Percentiles rank a stretch among this genome's conserved stretches.
phyloP scores from a whole-genome alignment of 2,113 vertebrate genomes.

The Origma solitaria region DNA sequence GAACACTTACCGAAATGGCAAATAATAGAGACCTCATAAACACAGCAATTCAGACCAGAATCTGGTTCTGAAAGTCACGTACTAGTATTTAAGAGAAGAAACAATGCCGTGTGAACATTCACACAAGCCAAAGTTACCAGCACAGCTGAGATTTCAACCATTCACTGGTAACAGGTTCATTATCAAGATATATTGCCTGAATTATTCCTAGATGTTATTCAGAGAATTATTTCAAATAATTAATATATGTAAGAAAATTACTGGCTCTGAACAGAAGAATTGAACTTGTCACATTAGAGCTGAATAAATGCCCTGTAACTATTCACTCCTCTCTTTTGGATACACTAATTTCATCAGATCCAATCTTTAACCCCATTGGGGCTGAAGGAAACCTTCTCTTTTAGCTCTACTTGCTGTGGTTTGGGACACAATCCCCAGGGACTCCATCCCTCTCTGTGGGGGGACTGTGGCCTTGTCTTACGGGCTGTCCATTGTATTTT shows the following conservation, averaged over 20 bases:
- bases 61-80: constrained; percentile 59
- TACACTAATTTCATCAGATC: constrained; percentile 16
- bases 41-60: constrained; percentile 17
- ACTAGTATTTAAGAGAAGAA: constrained; percentile 39
- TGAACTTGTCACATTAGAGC: constrained; percentile 43
- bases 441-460: not conserved
- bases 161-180: constrained; percentile 10
- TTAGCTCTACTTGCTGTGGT: not conserved
- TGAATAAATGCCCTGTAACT: constrained; percentile 37
- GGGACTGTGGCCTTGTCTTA: not conserved
- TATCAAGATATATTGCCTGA: constrained; percentile 57
- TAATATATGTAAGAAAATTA: constrained; percentile 59
- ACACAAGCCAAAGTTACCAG: constrained; percentile 31
- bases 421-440: not conserved
- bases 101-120: constrained; percentile 45
- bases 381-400: not conserved
- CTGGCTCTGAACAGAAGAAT: constrained; percentile 47
- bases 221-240: constrained; percentile 61
- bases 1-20: not conserved
- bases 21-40: constrained; percentile 39
- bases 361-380: constrained; percentile 18
- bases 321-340: constrained; percentile 32
- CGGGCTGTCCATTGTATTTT: not conserved
- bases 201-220: constrained; percentile 55
- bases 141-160: constrained; percentile 34